Evolutionary conservation across 2,113 vertebrate genomes (phyloP).

Genomic region (Cricetomys ansorgei): DNA sequence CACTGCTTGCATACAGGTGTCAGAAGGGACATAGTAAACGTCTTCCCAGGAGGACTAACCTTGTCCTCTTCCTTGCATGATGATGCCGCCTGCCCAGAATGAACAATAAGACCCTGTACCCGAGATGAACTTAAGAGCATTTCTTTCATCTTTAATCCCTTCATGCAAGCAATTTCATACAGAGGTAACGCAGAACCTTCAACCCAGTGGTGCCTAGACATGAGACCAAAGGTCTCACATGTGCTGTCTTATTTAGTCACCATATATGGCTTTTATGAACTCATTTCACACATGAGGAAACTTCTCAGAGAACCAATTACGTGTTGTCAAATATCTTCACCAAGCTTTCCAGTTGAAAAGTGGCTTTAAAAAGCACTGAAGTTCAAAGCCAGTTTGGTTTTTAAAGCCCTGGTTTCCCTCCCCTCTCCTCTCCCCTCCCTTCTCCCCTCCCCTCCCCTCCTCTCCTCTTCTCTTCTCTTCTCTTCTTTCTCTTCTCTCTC

Average conservation of each 20-base stretch:
- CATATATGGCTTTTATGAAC: neutral
- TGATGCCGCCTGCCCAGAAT: neutral
- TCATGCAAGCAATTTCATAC: neutral
- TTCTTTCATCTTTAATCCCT: neutral
- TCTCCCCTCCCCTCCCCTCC: too few species aligned
- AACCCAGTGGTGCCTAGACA: neutral
- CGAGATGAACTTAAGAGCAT: neutral
- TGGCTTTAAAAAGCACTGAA: neutral
- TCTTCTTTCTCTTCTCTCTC: accelerated
- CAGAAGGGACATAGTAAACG: neutral
- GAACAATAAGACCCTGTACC: neutral
- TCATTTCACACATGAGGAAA: conserved; percentile 39
- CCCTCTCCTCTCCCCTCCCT: too few species aligned
- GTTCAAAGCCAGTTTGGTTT: neutral
- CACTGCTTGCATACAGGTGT: neutral
- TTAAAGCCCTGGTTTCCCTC: neutral
- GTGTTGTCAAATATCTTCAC: neutral
- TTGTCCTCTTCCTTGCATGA: neutral
- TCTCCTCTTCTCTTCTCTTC: accelerated
- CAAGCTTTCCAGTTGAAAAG: conserved; percentile 21
- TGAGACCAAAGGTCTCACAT: neutral
- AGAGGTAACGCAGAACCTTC: neutral
- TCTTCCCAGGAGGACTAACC: neutral
- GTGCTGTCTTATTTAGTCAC: neutral
- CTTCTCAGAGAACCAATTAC: neutral